Percentiles rank a stretch among this genome's conserved stretches.
Evolutionary conservation across 2,888 invertebrate genomes (phyloP).

Genomic region (Pachliopta kotzebuea): DNA sequence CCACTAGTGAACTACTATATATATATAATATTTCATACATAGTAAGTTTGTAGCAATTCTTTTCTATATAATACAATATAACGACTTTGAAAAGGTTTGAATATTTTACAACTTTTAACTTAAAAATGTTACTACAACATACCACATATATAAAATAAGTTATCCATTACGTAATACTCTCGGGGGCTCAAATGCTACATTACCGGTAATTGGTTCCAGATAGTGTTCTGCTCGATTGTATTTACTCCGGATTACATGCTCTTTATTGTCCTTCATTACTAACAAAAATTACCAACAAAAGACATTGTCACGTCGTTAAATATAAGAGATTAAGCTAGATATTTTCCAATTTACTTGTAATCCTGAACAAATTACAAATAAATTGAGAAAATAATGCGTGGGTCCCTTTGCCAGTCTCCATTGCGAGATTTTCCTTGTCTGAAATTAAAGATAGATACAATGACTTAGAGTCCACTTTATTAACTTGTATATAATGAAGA

Average conservation of each 20-base stretch:
- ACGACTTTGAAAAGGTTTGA: too few relatives aligned
- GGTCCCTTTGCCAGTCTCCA: background rate
- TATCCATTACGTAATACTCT: background rate
- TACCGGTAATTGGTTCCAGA: background rate
- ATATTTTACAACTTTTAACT: background rate
- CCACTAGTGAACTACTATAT: too few relatives aligned
- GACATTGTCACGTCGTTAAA: background rate
- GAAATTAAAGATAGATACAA: conserved; percentile 23
- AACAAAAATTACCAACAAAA: background rate
- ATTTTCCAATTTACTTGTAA: conserved; percentile 2
- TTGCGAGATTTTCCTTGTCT: conserved; percentile 8
- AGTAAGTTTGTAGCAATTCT: too few relatives aligned
- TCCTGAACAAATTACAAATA: conserved; percentile 4
- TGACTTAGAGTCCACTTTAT: conserved; percentile 10
- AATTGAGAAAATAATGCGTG: background rate
- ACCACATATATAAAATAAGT: background rate
- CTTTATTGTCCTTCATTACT: background rate
- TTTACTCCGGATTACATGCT: background rate
- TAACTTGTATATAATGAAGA: too few relatives aligned
- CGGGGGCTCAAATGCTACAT: background rate
- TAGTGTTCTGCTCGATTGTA: background rate
- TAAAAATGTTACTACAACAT: background rate
- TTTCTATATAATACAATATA: too few relatives aligned
- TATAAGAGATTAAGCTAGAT: background rate
- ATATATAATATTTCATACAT: too few relatives aligned